A percentile compares a stretch with the other conserved stretches of the same genome.
Conservation (phyloP, 2,113 vertebrate genomes). For the Platysteira castanea region DNA sequence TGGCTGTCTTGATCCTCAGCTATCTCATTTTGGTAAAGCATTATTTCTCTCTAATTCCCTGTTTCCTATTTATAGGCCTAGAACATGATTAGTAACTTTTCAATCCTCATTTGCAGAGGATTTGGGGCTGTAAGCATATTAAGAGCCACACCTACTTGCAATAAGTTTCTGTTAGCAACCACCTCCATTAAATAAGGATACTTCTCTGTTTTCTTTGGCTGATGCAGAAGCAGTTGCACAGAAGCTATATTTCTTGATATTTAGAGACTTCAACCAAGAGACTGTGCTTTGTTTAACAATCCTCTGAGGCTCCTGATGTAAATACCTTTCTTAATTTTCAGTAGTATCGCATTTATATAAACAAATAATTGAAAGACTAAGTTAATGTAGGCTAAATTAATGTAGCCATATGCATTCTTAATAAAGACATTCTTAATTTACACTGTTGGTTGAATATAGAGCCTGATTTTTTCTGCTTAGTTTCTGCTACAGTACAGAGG, state of each 20-base stretch:
- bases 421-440: not conserved
- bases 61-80: not conserved
- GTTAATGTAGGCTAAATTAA: not conserved
- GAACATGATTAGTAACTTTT: not conserved
- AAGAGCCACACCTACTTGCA: not conserved
- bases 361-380: not conserved
- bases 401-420: not conserved
- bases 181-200: not conserved
- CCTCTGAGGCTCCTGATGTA: not conserved
- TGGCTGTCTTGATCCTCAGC: not conserved
- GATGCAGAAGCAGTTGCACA: not conserved
- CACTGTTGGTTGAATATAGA: not conserved
- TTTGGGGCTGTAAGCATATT: not conserved
- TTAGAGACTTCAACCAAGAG: not conserved
- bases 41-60: not conserved
- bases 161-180: not conserved
- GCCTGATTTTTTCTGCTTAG: not conserved
- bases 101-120: not conserved
- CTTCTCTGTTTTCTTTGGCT: not conserved
- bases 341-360: not conserved
- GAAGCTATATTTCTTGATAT: not conserved
- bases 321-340: not conserved
- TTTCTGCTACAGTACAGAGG: not conserved
- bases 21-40: not conserved
- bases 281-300: not conserved